Conservation (phyloP, 2,797 vertebrate genomes). For the Muscicapa comitata region DNA sequence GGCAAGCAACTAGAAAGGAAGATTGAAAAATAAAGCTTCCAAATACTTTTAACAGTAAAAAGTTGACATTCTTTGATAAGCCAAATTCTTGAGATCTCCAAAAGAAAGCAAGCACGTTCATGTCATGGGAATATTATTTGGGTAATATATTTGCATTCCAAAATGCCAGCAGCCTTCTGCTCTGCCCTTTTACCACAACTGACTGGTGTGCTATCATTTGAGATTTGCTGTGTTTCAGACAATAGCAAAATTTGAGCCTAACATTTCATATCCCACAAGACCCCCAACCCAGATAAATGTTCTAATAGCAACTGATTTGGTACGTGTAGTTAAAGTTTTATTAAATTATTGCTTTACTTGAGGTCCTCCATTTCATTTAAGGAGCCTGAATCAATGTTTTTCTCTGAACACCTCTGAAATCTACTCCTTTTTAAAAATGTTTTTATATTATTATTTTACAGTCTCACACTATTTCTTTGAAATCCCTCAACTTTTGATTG, state of each 20-base stretch:
- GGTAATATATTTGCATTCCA: not conserved
- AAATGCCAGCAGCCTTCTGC: not conserved
- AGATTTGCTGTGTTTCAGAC: not conserved
- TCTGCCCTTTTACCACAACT: not conserved
- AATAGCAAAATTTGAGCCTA: not conserved
- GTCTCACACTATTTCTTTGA: not conserved
- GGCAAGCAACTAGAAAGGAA: not conserved
- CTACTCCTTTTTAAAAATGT: not conserved
- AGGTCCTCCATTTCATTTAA: not conserved
- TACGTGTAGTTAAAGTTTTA: not conserved
- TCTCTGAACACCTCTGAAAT: not conserved
- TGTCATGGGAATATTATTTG: not conserved
- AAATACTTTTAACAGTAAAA: not conserved
- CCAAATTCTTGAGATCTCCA: not conserved
- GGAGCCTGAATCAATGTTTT: not conserved
- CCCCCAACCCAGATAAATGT: not conserved
- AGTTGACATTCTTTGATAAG: not conserved
- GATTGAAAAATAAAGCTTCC: not conserved
- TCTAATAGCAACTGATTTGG: not conserved
- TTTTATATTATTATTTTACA: not conserved
- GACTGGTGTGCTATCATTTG: not conserved
- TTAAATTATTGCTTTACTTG: not conserved
- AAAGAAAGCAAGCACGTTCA: not conserved
- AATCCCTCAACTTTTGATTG: not conserved
- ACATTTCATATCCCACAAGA: not conserved